Evolutionary conservation across 2,888 invertebrate species (phyloP), one percentile per base, ranked within the genome.

Genomic region (Temnothorax ravouxi): DNA sequence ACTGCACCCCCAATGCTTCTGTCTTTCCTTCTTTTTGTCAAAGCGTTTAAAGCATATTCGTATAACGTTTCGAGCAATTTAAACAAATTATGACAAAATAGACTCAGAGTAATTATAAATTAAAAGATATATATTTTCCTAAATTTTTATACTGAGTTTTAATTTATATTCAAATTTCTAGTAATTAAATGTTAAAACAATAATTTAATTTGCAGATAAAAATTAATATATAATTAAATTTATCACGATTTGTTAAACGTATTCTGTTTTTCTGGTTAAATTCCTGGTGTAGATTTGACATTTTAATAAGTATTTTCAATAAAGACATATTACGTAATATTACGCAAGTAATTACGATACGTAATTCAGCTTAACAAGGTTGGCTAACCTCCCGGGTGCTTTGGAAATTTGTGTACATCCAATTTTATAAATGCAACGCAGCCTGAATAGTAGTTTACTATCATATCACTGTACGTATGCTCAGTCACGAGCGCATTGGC

Each of bases 401-500:
- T 44, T 47, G 50, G 56, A 79, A 71, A 71, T 41, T 47, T 25
- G 59, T 47, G 18, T 47, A 25, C 15, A 38, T 21, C 5, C 18
- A 38, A 59, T 80, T 72, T 72, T 72, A 71, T 59, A 13, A 80
- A 59, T 72, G 9, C 56, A 54, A 80, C 47, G 72, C 59, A 59
- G 11, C 18, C 47, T 18, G 72, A 59, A 71, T 72, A 59, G n/a
- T 15, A 11, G 25, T 59, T 80, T 59, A 15, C 44, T 9, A 21
- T 9, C 25, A 41, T 21, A 29, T 25, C 13, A 77, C 18, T 41
- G 21, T 54, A 56, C 34, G 56, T 56, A 79, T 79, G 72, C 72
- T 34, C 13, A 21, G 79, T 79, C 79, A 79, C 79, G 79, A 44
- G 56, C 79, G 69, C 29, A 67, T 69, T 13, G 29, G 15, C 34